A percentile compares a stretch with the other conserved stretches of the same genome.
Conservation (phyloP, 2,797 vertebrate species). For the Smutsia gigantea region DNA sequence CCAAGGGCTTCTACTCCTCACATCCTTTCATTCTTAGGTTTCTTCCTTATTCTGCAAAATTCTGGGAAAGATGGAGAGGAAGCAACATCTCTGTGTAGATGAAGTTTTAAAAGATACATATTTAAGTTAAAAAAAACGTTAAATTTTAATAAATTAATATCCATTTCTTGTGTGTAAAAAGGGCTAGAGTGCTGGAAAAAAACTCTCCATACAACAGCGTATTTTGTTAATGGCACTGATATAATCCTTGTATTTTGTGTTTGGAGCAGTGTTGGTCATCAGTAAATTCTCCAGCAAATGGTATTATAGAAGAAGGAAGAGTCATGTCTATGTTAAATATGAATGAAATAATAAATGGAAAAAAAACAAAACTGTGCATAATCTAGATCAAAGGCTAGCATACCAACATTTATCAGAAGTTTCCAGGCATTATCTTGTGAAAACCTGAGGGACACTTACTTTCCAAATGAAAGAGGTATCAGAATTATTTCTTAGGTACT, state of each 20-base stretch:
- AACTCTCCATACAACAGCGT: too few relatives aligned
- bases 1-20: background rate
- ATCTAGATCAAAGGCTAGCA: background rate
- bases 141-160: conserved; percentile 29
- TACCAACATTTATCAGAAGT: background rate
- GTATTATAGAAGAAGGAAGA: background rate
- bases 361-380: background rate
- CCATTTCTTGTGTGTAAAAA: background rate
- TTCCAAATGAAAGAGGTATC: background rate
- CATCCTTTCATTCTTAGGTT: background rate
- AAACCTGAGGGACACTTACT: background rate
- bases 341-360: background rate
- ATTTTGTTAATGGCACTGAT: background rate
- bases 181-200: background rate
- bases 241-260: background rate
- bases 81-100: background rate
- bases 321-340: background rate
- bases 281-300: background rate
- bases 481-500: background rate
- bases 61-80: background rate
- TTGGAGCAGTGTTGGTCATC: background rate
- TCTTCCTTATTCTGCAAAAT: conserved; percentile 1
- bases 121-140: background rate
- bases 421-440: background rate
- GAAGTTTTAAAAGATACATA: background rate